Evolutionary conservation across 2,888 invertebrate species (phyloP).

Genomic region (Anagyrus pseudococci): DNA sequence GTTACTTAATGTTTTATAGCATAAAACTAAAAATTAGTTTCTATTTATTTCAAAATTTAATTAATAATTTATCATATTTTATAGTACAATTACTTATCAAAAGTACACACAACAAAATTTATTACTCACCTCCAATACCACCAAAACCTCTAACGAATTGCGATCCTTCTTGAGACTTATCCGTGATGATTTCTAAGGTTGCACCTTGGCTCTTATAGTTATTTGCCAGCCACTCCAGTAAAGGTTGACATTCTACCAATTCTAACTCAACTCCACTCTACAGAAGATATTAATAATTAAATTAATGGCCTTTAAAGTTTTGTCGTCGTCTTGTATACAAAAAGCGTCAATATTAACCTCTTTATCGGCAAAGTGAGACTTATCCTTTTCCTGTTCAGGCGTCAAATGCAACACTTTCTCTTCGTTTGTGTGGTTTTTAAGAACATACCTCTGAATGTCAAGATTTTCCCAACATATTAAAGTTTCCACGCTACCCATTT

Average conservation of each 20-base stretch:
- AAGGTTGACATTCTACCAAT: conserved; percentile 94
- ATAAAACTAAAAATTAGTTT: too few species aligned
- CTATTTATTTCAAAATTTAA: too few species aligned
- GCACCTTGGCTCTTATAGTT: conserved; percentile 99
- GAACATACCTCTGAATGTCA: conserved; percentile 95
- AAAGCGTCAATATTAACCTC: conserved; percentile 70
- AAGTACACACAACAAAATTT: too few species aligned
- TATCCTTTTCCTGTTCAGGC: conserved; percentile 99
- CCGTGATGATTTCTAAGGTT: conserved; percentile 98
- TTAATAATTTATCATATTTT: too few species aligned
- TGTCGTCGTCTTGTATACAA: background rate
- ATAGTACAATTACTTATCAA: too few species aligned
- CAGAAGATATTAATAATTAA: too few species aligned
- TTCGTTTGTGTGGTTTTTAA: conserved; percentile 90
- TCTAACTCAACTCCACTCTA: conserved; percentile 98
- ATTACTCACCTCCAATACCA: conserved; percentile 95
- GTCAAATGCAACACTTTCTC: conserved; percentile 94
- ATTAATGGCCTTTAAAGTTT: too few species aligned
- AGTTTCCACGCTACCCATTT: conserved; percentile 97
- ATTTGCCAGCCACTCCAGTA: conserved; percentile 99
- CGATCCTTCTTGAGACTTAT: conserved; percentile 99
- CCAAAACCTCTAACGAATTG: conserved; percentile 99
- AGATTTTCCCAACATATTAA: conserved; percentile 99
- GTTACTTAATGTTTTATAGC: too few species aligned
- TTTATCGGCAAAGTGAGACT: conserved; percentile 98